These are phyloP conservation scores for Semotilus atromaculatus DNA, from an alignment of 2,797 vertebrate genomes.

Conservation along the genomic window DNA sequence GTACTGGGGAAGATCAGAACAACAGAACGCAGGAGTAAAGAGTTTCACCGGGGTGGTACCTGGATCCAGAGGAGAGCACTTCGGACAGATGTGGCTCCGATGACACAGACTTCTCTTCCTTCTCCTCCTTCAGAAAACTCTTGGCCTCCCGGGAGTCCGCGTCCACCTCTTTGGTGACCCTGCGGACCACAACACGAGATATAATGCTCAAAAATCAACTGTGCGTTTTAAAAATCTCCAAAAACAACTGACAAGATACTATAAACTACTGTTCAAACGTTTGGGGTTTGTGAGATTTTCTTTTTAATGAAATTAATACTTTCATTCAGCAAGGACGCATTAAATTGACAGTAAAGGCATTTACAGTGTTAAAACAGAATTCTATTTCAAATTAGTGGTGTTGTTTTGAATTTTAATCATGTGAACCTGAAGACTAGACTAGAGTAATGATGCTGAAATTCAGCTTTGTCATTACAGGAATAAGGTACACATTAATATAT, in stretches of 20 bases:
- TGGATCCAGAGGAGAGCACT: constrained; percentile 67
- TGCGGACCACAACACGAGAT: constrained; percentile 60
- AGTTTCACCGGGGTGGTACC: constrained; percentile 64
- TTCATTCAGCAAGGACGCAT: background rate
- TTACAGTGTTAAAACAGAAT: background rate
- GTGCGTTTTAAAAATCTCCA: background rate
- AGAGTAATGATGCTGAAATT: background rate
- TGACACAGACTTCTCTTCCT: constrained; percentile 32
- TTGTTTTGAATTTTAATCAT: too few relatives aligned
- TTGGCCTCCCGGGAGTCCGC: constrained; percentile 89
- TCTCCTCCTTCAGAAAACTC: constrained; percentile 82
- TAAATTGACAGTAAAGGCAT: background rate
- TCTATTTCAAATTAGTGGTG: too few relatives aligned
- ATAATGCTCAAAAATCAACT: background rate
- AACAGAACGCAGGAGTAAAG: background rate
- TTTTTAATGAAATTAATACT: background rate
- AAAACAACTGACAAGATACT: background rate
- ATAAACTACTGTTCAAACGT: background rate
- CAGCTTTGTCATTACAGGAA: background rate
- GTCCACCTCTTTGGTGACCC: constrained; percentile 92
- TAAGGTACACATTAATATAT: background rate
- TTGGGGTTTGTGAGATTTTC: accelerated
- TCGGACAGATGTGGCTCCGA: constrained; percentile 37
- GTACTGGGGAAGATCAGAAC: background rate
- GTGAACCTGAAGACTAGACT: background rate